phyloP scores from a whole-genome alignment of 2,797 vertebrate genomes.

The Enteromius fasciolatus region DNA sequence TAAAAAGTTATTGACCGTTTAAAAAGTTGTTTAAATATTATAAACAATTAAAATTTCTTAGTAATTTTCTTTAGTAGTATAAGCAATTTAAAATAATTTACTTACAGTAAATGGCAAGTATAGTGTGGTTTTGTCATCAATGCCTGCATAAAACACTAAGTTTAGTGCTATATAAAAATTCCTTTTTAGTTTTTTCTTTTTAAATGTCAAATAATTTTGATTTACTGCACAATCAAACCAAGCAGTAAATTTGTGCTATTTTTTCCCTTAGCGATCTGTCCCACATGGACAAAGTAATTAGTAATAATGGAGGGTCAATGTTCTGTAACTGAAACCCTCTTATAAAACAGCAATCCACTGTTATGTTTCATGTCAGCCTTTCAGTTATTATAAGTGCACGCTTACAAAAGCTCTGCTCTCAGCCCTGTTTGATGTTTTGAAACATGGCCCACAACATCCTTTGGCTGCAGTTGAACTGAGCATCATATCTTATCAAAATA shows the following conservation, averaged over 20 bases:
- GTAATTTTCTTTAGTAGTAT: no score
- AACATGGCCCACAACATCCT: constrained; percentile 13
- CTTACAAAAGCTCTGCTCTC: not conserved
- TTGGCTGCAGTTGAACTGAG: not conserved
- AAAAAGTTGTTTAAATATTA: not conserved
- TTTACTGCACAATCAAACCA: not conserved
- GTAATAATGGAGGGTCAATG: constrained; percentile 39
- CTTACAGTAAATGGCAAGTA: not conserved
- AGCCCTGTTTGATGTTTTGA: constrained; percentile 19
- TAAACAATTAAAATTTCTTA: not conserved
- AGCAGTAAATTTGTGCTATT: not conserved
- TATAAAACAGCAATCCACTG: constrained; percentile 54
- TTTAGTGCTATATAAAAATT: not conserved
- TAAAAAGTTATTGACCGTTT: not conserved
- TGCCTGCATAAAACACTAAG: not conserved
- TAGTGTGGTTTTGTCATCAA: not conserved
- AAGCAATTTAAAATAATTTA: not conserved
- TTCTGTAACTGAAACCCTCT: constrained; percentile 52
- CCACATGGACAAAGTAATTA: constrained; percentile 24
- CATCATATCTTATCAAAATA: constrained; percentile 24
- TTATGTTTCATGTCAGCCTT: constrained; percentile 44
- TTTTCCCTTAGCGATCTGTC: not conserved
- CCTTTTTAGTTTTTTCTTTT: not conserved
- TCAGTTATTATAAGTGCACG: constrained; percentile 45
- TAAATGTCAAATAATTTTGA: not conserved